Evolutionary conservation across 2,113 vertebrate genomes (phyloP), one percentile per base, ranked within the genome.

Genomic region (Nestor notabilis): DNA sequence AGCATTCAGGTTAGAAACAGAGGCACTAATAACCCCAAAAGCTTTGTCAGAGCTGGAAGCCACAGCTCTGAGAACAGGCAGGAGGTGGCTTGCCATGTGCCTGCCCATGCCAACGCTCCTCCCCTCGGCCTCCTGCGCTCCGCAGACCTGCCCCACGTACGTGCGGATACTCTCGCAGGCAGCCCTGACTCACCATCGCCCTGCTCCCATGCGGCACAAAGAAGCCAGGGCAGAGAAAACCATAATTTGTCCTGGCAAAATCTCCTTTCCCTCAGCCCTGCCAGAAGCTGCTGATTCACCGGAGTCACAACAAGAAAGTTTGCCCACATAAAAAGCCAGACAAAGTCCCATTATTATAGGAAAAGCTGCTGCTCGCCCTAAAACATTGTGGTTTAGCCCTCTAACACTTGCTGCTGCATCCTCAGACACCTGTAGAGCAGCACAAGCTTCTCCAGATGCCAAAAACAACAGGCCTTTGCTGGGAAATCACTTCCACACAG

Each of bases 201-300:
- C 82, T 28, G n/a, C 68, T 12, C 53, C 96, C 94, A 96, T 95
- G 96, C 92, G 77, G 83, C 92, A 46, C n/a, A 83, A 43, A 95
- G 91, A 77, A 82, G 70, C 37, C 76, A 29, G 44, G 80, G 82
- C 85, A 69, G 78, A 1, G 7, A 75, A 94, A 95, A 87, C 91
- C 80, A 83, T 97, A 95, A 89, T 92, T 77, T 94, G 52, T 49
- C 75, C 89, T 39, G 69, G 94, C 85, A 86, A 82, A 78, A 75
- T 8, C 46, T 78, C 29, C 28, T 71, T 88, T 85, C 92, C 88
- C 33, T 92, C 70, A 90, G 88, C 83, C 69, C 95, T 79, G 91
- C 69, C 91, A 81, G 66, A 97, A 96, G 71, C 83, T 96, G 95
- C 96, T 87, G 76, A 98, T 92, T 86, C 97, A 97, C 95, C 10